Base-by-base conservation (phyloP, 2,113 vertebrate genomes). In the Vanacampus margaritifer region DNA sequence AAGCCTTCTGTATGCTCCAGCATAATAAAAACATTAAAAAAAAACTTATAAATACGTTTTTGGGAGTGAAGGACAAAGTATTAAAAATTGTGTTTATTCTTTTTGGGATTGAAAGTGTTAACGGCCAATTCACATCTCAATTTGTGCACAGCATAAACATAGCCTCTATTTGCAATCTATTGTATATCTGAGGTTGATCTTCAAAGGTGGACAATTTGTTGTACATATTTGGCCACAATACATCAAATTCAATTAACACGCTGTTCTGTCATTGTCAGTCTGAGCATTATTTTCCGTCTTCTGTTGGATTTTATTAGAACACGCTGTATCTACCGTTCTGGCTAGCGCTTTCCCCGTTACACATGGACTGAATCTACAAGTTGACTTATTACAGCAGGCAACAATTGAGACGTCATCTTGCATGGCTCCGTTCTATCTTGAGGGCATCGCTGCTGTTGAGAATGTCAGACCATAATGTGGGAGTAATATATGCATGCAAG, bases 391-490 rank as follows among this genome's bases (percentile, higher is more conserved):
- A 16, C 61, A 53, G 41, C 54, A 65, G 58, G 16, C 37, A 24
- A 24, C 65, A 28, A 57, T 21, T 41, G 59, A 11, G 63, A 69
- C 41, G 19, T 39, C 26, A 41, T 61, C 39, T 46, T 46, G 28
- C 46, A 53, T 67, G 2, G 70, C 41, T 41, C 43, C 8, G 69
- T 61, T 73, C 23, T 51, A 48, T 64, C 69, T 75, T 61, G 43
- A 64, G 59, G 72, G 75, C 35, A 71, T 79, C 56, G 19, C 59
- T 61, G 26, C 64, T 65, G 46, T 37, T 64, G 32, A 39, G 53
- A 46, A 74, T 63, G 35, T 58, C 45, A 51, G 67, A 57, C 65
- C 58, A 66, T 65, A 61, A 51, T 74, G 75, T 69, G 59, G 72
- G 65, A 72, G 65, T 76, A 65, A 74, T 68, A 63, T 58, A 46